Evolutionary conservation across 35 echinoderm and acorn worm genomes (phyloP), one percentile per base, ranked within the genome.

Genomic region (Apostichopus californicus): DNA sequence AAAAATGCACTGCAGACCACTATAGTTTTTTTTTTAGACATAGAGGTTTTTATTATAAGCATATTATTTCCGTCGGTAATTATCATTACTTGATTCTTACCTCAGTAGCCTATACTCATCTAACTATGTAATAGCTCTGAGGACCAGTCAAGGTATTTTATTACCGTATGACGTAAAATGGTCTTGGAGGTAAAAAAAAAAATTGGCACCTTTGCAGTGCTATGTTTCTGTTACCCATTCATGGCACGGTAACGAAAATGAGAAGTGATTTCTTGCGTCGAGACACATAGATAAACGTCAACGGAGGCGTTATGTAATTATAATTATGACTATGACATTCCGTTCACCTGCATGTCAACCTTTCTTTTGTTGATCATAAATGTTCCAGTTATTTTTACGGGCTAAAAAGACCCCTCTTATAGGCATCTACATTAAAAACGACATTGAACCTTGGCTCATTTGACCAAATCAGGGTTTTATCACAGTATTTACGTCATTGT

Each of bases 401-500:
- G 2, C 71, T 46, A 46, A 46, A 22, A 20, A 21, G 71, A 75
- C 71, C 71, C 6, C 71, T 75, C 58, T 75, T 75, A 46, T 46
- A 13, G n/a, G 5, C 71, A 13, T 75, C 71, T 75, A 75, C 71
- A 75, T 75, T 75, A 75, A 75, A 4, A 75, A 18, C 71, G 71
- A 20, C 71, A 21, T 22, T 75, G 71, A 75, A 18, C 14, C 71
- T 20, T 75, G 21, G 15, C 71, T 75, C 71, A 75, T 75, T 75
- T 75, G 71, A 75, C 71, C n/a, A 75, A 75, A 75, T 75, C 71
- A 75, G 6, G 15, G 71, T 75, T 68, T 75, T 20, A 20, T 75
- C 17, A 18, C 15, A 22, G 7, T 20, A 75, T 75, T 75, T 75
- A 75, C 71, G 71, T 75, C 71, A 75, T 20, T 75, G 11, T 75